phyloP scores from a whole-genome alignment of 2,888 invertebrate species.

The Drosophila testacea region DNA sequence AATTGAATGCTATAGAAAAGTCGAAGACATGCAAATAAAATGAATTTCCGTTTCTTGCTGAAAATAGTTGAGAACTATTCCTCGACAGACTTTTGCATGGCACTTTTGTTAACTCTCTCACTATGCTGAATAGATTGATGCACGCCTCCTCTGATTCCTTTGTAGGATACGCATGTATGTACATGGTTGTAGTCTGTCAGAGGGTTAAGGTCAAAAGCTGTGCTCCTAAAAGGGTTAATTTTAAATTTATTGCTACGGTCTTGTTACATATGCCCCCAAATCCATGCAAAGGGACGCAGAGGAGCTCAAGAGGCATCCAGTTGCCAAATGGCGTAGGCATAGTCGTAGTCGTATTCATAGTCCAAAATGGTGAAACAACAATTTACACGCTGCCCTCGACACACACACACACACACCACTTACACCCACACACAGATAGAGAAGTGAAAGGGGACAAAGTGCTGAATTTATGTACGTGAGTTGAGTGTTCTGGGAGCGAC shows the following conservation, averaged over 20 bases:
- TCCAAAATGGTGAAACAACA: slow-evolving; percentile 57
- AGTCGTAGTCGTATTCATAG: slow-evolving; percentile 52
- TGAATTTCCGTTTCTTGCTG: slow-evolving; percentile 21
- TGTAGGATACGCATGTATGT: slow-evolving; percentile 3
- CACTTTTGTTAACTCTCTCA: slow-evolving; percentile 9
- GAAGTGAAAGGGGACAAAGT: slow-evolving; percentile 24
- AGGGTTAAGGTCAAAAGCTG: slow-evolving; percentile 68
- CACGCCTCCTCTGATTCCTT: slow-evolving; percentile 15
- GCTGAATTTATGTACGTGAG: slow-evolving; percentile 66
- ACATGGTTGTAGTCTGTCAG: slow-evolving; percentile 10
- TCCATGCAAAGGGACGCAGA: slow-evolving; percentile 52
- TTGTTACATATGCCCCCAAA: slow-evolving; percentile 60
- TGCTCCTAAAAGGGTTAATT: slow-evolving; percentile 80
- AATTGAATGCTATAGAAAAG: slow-evolving; percentile 22
- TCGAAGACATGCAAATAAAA: slow-evolving; percentile 40
- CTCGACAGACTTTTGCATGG: neutral
- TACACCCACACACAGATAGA: neutral
- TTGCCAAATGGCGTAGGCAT: slow-evolving; percentile 30
- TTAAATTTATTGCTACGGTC: slow-evolving; percentile 77
- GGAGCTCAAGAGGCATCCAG: slow-evolving; percentile 19
- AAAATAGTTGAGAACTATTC: slow-evolving; percentile 45
- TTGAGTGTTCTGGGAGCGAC: slow-evolving; percentile 51
- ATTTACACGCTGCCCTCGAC: slow-evolving; percentile 43
- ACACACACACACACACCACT: neutral
- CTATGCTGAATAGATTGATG: slow-evolving; percentile 46